These are phyloP conservation scores for Smutsia gigantea DNA, from an alignment of 2,797 vertebrate species.

Conservation along the genomic window DNA sequence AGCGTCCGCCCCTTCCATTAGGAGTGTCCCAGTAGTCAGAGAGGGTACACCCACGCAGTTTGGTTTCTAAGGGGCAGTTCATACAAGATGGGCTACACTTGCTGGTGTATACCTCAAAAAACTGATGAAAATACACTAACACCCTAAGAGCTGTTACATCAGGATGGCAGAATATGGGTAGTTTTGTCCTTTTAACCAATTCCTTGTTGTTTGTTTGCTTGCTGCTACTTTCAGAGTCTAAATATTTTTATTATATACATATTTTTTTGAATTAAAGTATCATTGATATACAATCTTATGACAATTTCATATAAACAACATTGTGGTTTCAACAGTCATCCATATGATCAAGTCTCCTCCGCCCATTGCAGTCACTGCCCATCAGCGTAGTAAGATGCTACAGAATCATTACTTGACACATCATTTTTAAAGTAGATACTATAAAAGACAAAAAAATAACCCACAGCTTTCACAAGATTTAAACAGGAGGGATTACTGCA, in stretches of 20 bases:
- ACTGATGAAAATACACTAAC: not conserved
- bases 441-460: slow-evolving; percentile 29
- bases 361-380: too few relatives aligned
- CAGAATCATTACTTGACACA: not conserved
- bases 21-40: not conserved
- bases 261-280: too few relatives aligned
- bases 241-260: too few relatives aligned
- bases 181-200: not conserved
- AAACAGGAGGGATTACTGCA: not conserved
- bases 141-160: not conserved
- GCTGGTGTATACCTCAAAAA: not conserved
- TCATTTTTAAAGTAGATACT: slow-evolving; percentile 31
- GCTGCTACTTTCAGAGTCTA: too few relatives aligned
- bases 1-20: not conserved
- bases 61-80: slow-evolving; percentile 27
- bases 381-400: too few relatives aligned
- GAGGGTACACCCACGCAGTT: not conserved
- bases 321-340: too few relatives aligned
- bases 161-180: not conserved
- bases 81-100: not conserved
- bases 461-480: slow-evolving; percentile 4
- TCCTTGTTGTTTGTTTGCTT: not conserved
- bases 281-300: too few relatives aligned
- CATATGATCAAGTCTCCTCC: too few relatives aligned
- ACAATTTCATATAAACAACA: too few relatives aligned